Base-by-base conservation (phyloP, 1,140 invertebrate genomes). In the Zaprionus inermis region DNA sequence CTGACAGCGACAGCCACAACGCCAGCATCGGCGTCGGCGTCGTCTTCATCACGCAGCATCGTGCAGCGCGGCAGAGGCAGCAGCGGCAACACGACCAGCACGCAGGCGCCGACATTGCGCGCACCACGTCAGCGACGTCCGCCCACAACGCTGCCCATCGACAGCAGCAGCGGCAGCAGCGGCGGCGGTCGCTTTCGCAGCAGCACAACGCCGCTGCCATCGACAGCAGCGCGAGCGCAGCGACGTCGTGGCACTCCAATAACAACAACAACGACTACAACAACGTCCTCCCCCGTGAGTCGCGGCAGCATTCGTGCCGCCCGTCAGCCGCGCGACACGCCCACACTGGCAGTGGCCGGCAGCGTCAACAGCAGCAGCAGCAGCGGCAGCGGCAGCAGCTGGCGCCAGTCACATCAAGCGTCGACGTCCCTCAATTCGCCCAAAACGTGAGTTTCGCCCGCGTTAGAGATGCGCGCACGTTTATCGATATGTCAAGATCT, bases 91-190 rank as follows among this genome's bases (percentile, higher is more conserved):
- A 66, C 89, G 11, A 91, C 67, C 6, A 89, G 78, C 57, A 81
- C 79, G 41, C 79, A 86, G 69, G 72, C 79, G 71, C 85, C 86
- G 20, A 91, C 85, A 57, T 38, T 90, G 79, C 79, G 78, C 22
- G 86, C 85, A 49, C 86, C 85, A 10, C 84, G 83, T 0, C 85
- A 90, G 38, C 76, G 86, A 46, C 85, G 84, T 55, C 84, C 78
- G 44, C 78, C 74, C 18, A 79, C 76, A 11, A 90, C 85, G 83
- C 71, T 78, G 44, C 78, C 85, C 49, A 80, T 80, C n/a, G 75
- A 82, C 65, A 49, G 63, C 60, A 64, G 56, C 60, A 55, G 38
- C 56, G 57, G 4, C 32, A 63, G 52, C 41, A 12, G 59, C 56
- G 36, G 30, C 56, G 60, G 7, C 49, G 65, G 52, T 64, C 41